phyloP scores from a whole-genome alignment of 64 coral and sea anemone species.

The Anthopleura sola region DNA sequence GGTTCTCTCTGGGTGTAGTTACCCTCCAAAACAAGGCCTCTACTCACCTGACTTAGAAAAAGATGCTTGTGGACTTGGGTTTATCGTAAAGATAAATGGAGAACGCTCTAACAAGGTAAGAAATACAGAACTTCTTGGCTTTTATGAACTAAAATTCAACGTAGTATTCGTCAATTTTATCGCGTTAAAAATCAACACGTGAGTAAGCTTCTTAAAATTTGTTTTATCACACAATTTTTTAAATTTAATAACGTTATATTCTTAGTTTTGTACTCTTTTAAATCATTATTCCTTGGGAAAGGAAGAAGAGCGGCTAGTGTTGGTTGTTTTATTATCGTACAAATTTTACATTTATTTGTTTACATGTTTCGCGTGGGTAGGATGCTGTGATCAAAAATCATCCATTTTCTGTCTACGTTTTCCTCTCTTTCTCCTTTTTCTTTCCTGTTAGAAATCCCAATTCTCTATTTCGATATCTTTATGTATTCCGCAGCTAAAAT shows the following conservation, averaged over 20 bases:
- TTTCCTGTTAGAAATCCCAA: not conserved
- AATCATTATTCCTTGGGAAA: too few species aligned
- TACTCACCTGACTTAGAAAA: slow-evolving; percentile 88
- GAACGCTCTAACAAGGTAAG: slow-evolving; percentile 64
- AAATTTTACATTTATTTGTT: too few species aligned
- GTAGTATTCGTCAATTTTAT: not conserved
- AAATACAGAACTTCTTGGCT: not conserved
- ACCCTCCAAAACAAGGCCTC: slow-evolving; percentile 80
- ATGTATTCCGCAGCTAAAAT: not conserved
- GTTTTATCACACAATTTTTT: too few species aligned
- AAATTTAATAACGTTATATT: too few species aligned
- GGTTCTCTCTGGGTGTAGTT: slow-evolving; percentile 46
- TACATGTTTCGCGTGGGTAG: too few species aligned
- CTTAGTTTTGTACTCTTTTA: too few species aligned
- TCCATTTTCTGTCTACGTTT: too few species aligned
- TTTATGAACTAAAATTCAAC: not conserved
- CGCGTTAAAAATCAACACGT: not conserved
- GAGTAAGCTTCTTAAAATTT: not conserved
- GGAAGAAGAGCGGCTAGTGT: too few species aligned
- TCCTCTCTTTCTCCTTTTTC: not conserved
- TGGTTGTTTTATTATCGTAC: not conserved
- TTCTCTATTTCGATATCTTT: not conserved
- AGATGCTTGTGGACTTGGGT: slow-evolving; percentile 87
- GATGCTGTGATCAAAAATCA: not conserved
- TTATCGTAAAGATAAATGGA: slow-evolving; percentile 92